Conservation (phyloP, 1,140 invertebrate species). For the Paracyclopina nana region DNA sequence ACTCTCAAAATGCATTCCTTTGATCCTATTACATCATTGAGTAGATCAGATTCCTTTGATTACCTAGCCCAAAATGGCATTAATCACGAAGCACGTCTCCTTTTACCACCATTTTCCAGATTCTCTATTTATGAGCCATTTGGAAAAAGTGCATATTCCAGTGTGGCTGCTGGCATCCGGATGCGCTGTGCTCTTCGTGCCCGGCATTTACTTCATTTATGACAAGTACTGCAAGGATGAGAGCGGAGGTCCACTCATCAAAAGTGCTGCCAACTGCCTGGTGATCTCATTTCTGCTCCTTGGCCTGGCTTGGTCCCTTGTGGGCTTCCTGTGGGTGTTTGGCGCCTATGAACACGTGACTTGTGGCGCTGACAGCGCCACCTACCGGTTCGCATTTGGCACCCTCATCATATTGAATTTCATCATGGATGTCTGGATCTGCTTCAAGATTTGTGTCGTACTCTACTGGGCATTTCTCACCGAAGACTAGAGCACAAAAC, state of each 20-base stretch:
- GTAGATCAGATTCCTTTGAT: too few species aligned
- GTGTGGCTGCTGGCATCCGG: constrained; percentile 4
- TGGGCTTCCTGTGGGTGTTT: constrained; percentile 10
- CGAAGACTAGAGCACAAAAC: constrained; percentile 6
- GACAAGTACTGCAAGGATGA: constrained; percentile 9
- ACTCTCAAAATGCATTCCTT: too few species aligned
- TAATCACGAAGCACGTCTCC: too few species aligned
- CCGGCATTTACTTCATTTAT: constrained; percentile 2
- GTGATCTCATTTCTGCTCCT: constrained; percentile 2
- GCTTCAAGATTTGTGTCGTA: constrained; percentile 10
- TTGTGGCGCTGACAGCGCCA: not conserved
- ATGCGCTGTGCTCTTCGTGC: not conserved
- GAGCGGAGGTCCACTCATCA: not conserved
- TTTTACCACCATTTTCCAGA: too few species aligned
- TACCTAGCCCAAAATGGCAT: too few species aligned
- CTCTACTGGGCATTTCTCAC: constrained; percentile 12
- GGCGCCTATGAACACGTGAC: not conserved
- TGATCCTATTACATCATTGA: too few species aligned
- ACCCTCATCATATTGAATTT: constrained; percentile 7
- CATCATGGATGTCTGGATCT: constrained; percentile 11
- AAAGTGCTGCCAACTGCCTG: not conserved
- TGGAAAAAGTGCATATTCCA: constrained; percentile 2
- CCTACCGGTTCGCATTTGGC: constrained; percentile 6
- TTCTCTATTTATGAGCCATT: too few species aligned
- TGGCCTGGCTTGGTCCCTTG: constrained; percentile 7